Evolutionary conservation across 2,888 invertebrate species (phyloP).

Genomic region (Hermaeophaga mercurialis): DNA sequence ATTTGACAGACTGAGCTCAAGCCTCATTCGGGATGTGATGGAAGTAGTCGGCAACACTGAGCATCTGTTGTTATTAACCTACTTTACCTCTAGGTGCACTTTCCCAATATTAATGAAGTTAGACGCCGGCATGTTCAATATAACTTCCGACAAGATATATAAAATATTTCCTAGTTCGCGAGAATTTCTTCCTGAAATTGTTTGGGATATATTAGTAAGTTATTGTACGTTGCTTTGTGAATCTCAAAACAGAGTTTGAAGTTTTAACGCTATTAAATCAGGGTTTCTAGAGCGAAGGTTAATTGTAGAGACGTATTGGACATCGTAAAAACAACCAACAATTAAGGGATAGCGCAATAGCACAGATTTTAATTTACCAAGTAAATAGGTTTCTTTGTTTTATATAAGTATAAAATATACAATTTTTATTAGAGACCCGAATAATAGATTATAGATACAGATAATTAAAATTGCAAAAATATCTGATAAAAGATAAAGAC

Average conservation of each 20-base stretch:
- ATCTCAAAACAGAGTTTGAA: neutral
- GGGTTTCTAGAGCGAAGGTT: neutral
- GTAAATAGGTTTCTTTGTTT: too few species aligned
- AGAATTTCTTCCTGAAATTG: constrained; percentile 18
- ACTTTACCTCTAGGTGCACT: constrained; percentile 32
- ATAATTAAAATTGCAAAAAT: too few species aligned
- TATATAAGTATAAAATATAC: too few species aligned
- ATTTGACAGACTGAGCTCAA: constrained; percentile 26
- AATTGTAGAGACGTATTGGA: too few species aligned
- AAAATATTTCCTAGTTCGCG: constrained; percentile 8
- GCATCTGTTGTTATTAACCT: constrained; percentile 35
- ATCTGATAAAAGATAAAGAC: too few species aligned
- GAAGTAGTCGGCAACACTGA: constrained; percentile 23
- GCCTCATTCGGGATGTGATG: constrained; percentile 26
- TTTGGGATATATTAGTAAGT: constrained; percentile 4
- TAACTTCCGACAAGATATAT: constrained; percentile 18
- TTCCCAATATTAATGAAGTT: constrained; percentile 33
- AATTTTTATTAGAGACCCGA: too few species aligned
- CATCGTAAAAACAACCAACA: too few species aligned
- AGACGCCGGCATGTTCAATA: constrained; percentile 24
- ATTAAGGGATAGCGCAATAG: too few species aligned
- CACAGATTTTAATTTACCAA: too few species aligned
- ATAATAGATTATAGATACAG: too few species aligned
- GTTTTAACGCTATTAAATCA: constrained; percentile 7
- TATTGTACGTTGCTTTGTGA: constrained; percentile 9